Percentiles rank a stretch among this genome's conserved stretches.
These are phyloP conservation scores for Brienomyrus longianalis DNA, from an alignment of 2,113 vertebrate genomes.

Conservation along the genomic window DNA sequence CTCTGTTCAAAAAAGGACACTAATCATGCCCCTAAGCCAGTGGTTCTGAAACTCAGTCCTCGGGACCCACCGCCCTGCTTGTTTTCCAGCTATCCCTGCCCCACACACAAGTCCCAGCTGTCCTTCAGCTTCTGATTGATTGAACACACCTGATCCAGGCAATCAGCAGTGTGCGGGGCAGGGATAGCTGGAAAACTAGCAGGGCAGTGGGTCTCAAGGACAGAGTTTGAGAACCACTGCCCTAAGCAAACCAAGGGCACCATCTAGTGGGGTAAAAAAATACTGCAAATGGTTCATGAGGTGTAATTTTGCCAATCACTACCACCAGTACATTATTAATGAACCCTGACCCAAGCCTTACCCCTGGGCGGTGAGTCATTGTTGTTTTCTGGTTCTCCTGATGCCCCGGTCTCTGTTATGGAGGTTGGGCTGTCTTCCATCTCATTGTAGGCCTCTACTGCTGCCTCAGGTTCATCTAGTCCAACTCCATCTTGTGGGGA, in stretches of 20 bases:
- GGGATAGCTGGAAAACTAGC: too few species aligned
- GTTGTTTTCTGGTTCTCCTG: constrained; percentile 26
- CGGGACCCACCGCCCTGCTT: too few species aligned
- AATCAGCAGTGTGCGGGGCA: too few species aligned
- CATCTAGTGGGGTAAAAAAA: background rate
- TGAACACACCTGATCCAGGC: too few species aligned
- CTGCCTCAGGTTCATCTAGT: constrained; percentile 55
- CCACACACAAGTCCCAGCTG: too few species aligned
- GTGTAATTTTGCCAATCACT: background rate
- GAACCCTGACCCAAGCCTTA: constrained; percentile 10
- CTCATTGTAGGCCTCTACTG: constrained; percentile 58
- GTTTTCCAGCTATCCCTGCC: too few species aligned
- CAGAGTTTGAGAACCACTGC: background rate
- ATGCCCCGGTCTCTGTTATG: constrained; percentile 32
- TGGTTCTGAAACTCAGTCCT: too few species aligned
- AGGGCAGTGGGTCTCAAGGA: too few species aligned
- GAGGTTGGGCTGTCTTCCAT: constrained; percentile 40
- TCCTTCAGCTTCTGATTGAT: too few species aligned
- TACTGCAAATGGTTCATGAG: background rate
- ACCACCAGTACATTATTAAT: background rate
- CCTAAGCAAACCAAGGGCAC: background rate
- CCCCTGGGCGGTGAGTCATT: constrained; percentile 40
- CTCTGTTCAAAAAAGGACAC: background rate
- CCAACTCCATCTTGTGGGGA: constrained; percentile 60
- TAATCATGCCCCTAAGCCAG: background rate